Conservation (phyloP, 2,888 invertebrate genomes). For the Tipula unca region DNA sequence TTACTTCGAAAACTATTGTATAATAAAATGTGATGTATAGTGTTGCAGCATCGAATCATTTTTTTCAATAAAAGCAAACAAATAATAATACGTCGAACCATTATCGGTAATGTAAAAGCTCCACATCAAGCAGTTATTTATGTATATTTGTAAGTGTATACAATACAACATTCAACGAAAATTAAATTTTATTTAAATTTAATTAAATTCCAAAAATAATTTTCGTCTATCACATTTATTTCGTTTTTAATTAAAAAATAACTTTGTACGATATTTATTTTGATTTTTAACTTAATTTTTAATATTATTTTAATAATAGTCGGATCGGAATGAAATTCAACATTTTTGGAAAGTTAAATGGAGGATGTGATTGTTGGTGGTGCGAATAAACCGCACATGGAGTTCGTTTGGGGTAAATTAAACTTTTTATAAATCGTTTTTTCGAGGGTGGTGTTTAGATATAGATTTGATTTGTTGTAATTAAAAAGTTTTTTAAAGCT, state of each 20-base stretch:
- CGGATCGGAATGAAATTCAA: background rate
- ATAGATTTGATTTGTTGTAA: background rate
- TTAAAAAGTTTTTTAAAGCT: background rate
- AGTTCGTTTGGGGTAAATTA: background rate
- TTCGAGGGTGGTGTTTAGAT: background rate
- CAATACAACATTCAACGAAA: background rate
- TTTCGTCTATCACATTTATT: background rate
- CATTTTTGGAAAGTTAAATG: background rate
- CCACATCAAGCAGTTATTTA: background rate
- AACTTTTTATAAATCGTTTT: background rate
- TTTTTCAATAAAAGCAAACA: background rate
- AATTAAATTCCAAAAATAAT: constrained; percentile 4
- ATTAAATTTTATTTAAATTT: background rate
- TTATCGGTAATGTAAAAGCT: background rate
- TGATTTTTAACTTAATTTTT: background rate
- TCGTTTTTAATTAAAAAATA: background rate
- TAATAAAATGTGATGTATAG: background rate
- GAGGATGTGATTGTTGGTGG: background rate
- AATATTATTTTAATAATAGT: background rate
- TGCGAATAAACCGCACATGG: background rate
- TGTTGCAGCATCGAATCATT: background rate
- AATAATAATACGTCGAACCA: background rate
- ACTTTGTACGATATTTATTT: constrained; percentile 8
- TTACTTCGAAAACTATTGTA: background rate
- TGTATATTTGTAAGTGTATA: no score